phyloP scores from a whole-genome alignment of 2,113 vertebrate species.

The Hydrochoerus hydrochaeris region DNA sequence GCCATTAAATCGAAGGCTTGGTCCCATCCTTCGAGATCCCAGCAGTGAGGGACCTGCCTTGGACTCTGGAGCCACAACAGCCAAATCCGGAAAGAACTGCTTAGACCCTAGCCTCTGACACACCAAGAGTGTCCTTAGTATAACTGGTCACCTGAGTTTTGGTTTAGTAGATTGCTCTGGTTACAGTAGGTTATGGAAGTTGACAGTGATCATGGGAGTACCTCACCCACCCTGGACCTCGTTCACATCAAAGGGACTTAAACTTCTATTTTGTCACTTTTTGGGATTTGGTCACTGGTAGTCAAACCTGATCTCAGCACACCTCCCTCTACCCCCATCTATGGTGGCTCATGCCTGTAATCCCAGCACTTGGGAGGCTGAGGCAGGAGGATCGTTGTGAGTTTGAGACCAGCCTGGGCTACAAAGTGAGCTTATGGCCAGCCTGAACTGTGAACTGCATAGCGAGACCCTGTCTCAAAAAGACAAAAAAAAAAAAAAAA shows the following conservation, averaged over 20 bases:
- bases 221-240: too few relatives aligned
- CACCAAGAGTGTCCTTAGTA: accelerated
- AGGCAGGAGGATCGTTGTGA: too few relatives aligned
- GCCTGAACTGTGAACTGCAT: too few relatives aligned
- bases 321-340: accelerated
- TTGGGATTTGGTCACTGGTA: neutral
- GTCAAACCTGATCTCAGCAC: neutral
- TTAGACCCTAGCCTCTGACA: neutral
- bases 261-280: neutral
- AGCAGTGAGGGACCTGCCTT: neutral
- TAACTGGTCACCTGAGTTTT: neutral
- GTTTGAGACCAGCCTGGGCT: too few relatives aligned
- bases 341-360: too few relatives aligned
- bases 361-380: too few relatives aligned
- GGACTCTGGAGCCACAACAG: neutral
- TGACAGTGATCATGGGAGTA: neutral
- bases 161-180: neutral
- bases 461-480: too few relatives aligned
- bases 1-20: too few relatives aligned
- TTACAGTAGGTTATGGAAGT: neutral
- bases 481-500: too few relatives aligned
- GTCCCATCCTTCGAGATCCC: neutral
- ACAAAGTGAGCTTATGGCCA: too few relatives aligned
- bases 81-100: neutral
- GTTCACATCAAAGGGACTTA: neutral